phyloP scores from a whole-genome alignment of 2,113 vertebrate genomes.

The Amblyopsis rosae region DNA sequence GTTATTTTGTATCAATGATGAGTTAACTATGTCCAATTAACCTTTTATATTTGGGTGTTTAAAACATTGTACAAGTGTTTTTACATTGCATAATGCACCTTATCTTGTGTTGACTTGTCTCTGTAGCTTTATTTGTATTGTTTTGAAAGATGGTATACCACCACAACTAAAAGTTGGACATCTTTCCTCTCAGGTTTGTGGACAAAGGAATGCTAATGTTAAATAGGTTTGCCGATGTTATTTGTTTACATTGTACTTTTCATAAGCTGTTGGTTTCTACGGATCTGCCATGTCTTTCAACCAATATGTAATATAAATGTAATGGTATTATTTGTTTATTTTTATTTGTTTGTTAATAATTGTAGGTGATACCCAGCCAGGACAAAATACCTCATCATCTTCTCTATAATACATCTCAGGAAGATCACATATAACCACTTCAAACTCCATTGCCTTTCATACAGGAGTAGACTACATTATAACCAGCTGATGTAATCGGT shows the following conservation, averaged over 20 bases:
- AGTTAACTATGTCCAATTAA: neutral
- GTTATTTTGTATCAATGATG: neutral
- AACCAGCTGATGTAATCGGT: too few species aligned
- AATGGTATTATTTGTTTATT: too few species aligned
- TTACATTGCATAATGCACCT: slow-evolving; percentile 8
- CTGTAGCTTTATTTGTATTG: slow-evolving; percentile 9
- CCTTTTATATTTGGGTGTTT: slow-evolving; percentile 31
- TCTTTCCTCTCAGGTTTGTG: slow-evolving; percentile 37
- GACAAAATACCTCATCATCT: too few species aligned
- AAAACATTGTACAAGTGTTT: neutral
- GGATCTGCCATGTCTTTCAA: neutral
- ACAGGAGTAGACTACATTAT: too few species aligned
- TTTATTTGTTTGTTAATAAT: neutral
- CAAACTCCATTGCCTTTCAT: too few species aligned
- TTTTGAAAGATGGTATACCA: slow-evolving; percentile 28
- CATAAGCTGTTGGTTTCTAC: neutral
- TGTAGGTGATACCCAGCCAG: too few species aligned
- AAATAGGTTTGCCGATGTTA: slow-evolving; percentile 24
- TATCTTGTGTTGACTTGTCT: neutral
- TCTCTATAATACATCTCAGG: slow-evolving; percentile 50
- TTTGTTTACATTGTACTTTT: slow-evolving; percentile 46
- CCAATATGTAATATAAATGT: too few species aligned
- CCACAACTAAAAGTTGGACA: too few species aligned
- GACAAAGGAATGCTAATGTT: neutral
- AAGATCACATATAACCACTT: slow-evolving; percentile 6